Evolutionary conservation across 2,888 invertebrate species (phyloP), one percentile per base, ranked within the genome.

Genomic region (Dicyrtoma fusca): DNA sequence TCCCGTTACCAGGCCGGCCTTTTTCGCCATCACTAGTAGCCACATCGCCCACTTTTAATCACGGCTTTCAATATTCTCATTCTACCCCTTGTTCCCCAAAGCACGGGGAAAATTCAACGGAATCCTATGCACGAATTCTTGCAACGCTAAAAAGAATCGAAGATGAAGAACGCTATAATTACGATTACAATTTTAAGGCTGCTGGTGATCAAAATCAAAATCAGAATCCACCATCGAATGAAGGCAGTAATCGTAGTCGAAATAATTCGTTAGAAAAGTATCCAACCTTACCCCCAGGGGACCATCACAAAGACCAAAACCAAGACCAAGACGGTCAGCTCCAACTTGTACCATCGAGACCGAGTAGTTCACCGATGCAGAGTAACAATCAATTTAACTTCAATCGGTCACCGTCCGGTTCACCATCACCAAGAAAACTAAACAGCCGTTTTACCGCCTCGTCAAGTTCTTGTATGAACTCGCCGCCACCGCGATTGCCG

Each of bases 111-210:
- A 3, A 34, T 5, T 34, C 69, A 14, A 69, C 53, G 45, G 57
- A 49, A 25, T 51, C 62, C 4, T 73, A 73, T 44, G 19, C 45
- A n/a, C 69, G 53, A 53, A 71, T 74, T 11, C 17, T 74, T 14
- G 69, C 44, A 23, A 74, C 70, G 19, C 26, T 74, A 3, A 44
- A 51, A n/a, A 26, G 51, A 25, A 74, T 74, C 63, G 74, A 74
- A 49, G 71, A 71, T n/a, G 74, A 74, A 62, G 74, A 74, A 51
- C 63, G 61, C 61, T 11, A 26, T 14, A 21, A 66, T 34, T 34
- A 34, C 14, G 25, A 23, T 6, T 5, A 25, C 8, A 21, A 66
- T 44, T 69, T 44, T n/a, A n/a, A n/a, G n/a, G n/a, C n/a, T 17
- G 19, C 42, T 13, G 61, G 61, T 61, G 61, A 34, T 34, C 34